Base-by-base conservation (phyloP, 2,113 vertebrate species). In the Glaucomys volans region DNA sequence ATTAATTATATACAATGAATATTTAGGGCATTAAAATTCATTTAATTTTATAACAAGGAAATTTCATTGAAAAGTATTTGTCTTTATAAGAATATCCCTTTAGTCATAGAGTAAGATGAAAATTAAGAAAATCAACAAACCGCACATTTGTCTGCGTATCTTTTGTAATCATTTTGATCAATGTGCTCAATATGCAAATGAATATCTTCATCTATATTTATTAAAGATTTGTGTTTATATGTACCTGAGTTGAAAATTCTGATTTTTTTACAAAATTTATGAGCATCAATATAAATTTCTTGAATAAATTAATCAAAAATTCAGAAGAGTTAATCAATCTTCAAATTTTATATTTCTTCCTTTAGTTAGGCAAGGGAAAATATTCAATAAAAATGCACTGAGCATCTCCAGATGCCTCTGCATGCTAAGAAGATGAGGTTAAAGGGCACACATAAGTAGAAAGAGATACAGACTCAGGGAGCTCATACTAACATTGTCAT, bases 41-140 rank as follows among this genome's bases (percentile, higher is more conserved):
- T 37, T 87, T 89, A 66, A 77, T 75, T 89, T 62, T 95, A 11
- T 77, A 20, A 37, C 8, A 62, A 35, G 42, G 30, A 81, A 47
- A 12, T 10, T 80, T 37, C 12, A 13, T 35, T 66, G 18, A 4
- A 80, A 95, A 80, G 67, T 1, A 75, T 77, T 93, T 81, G 12
- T 92, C 69, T 93, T 85, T 75, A 57, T 66, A 88, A 91, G 54
- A 37, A 62, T 10, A 88, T n/a, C 16, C 54, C 85, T 89, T 81
- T 47, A 72, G 50, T 35, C 5, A 24, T 47, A 67, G 20, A 11
- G 32, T 67, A 92, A 88, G 35, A 67, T 85, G 24, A 35, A 94
- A 90, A 74, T 52, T 40, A 24, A 71, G 42, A 76, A 95, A 86
- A 76, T 1, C 4, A 64, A 80, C 24, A 74, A 28, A 42, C 11